Evolutionary conservation across 2,888 invertebrate genomes (phyloP), one percentile per base, ranked within the genome.

Genomic region (Unio delphinus): DNA sequence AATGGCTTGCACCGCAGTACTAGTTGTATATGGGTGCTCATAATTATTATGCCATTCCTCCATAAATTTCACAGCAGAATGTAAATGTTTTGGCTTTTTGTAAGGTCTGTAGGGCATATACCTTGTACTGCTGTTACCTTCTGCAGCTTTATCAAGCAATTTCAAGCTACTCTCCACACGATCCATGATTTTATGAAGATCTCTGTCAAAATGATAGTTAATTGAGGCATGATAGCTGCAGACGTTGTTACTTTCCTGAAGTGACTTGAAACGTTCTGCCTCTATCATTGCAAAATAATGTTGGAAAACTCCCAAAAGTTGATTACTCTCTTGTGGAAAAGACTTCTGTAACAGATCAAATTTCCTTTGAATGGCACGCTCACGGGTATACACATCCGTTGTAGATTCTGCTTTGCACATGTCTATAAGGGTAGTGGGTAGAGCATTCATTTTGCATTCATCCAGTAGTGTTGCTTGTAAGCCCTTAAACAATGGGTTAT

Each of bases 1-100:
- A 4, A 86, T 72, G 28, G 75, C 75, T 26, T 78, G 71, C 1
- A 80, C 74, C 7, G 76, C 78, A 1, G 74, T 73, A 8, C 70
- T 72, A 23, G 75, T 66, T 2, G 86, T 85, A 64, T 86, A 86
- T 4, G 86, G 86, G 64, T 86, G 82, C 64, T 83, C 80, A 59
- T 76, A 74, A 72, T 86, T 79, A 11, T 74, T 69, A 70, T 84
- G 86, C 86, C 86, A 86, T 28, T 75, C 65, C 28, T 83, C 82
- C 75, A 83, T 79, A 68, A 79, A 74, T 15, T 66, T 63, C 1
- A 82, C 78, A 11, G 81, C 78, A 63, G 75, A 74, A 45, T 74
- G 72, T 3, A 80, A 79, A 23, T 80, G 72, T 1, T 76, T 65
- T 26, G 81, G 78, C 26, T 80, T 70, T 45, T 45, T 11, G 45